Evolutionary conservation across 2,797 vertebrate species (phyloP), one percentile per base, ranked within the genome.

Genomic region (Tenualosa ilisha): DNA sequence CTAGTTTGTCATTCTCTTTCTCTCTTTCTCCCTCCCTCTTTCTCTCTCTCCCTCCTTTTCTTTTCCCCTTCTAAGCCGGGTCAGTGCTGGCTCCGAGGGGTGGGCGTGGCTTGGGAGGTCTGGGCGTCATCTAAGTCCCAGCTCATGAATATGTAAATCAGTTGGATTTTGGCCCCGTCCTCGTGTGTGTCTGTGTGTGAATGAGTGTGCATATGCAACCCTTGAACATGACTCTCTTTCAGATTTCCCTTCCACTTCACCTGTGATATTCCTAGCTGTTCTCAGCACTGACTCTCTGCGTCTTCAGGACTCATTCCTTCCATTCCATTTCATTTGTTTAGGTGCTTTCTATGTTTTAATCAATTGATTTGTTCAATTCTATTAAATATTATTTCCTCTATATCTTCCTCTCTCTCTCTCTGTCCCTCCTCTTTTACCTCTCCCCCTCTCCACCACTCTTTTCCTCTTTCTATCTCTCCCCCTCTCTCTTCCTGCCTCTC

Each of bases 71-170:
- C 63, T 65, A 11, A 31, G 26, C 12, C 13, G 13, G 65, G 65
- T 72, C 93, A 95, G 94, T 94, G 92, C 83, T 93, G 93, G 93
- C 93, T 92, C 93, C 92, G 93, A 94, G 91, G 91, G 56, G 24
- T 40, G 82, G 91, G 91, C 90, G 92, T 95, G 94, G 94, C 93
- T 94, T 94, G 94, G 93, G 94, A 94, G 94, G 94, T 94, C 95
- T 96, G 96, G 95, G 95, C 93, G 96, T 95, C 96, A 94, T 95
- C 94, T 93, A 94, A 93, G 93, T 93, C 95, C 94, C 92, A 88
- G 91, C 92, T 89, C 95, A 97, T 97, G 96, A 96, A 97, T 97
- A 97, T 97, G 96, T 96, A 97, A 92, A 92, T 94, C 94, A 95
- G 96, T 93, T 95, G 95, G 94, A 95, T 95, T 85, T 43, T 83